Evolutionary conservation across 2,888 invertebrate genomes (phyloP).

Genomic region (Bombyx huttoni): DNA sequence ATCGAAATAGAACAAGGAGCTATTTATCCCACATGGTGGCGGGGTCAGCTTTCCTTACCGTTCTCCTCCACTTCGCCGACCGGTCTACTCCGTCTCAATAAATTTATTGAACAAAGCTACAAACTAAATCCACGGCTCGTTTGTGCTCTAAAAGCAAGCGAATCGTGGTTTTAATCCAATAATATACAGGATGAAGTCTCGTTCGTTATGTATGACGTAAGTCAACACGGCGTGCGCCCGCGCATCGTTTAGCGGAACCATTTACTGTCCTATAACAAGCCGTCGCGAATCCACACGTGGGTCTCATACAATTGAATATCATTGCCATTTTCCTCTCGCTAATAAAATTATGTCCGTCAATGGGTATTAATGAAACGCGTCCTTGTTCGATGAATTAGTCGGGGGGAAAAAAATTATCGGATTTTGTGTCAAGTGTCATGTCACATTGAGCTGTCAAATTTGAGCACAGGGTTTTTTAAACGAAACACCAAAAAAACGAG

Average conservation of each 20-base stretch:
- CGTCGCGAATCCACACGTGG: conserved; percentile 48
- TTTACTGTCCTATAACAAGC: conserved; percentile 47
- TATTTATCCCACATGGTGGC: too few relatives aligned
- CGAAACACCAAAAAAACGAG: too few relatives aligned
- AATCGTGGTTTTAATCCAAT: not conserved
- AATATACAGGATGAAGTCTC: not conserved
- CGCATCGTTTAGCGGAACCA: conserved; percentile 58
- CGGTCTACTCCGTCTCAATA: too few relatives aligned
- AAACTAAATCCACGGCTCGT: too few relatives aligned
- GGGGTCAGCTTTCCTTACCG: too few relatives aligned
- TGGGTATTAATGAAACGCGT: conserved; percentile 5
- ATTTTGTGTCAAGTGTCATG: not conserved
- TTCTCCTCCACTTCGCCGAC: too few relatives aligned
- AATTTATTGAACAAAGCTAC: too few relatives aligned
- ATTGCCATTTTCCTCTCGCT: conserved; percentile 62
- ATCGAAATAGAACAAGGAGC: too few relatives aligned
- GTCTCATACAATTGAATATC: conserved; percentile 61
- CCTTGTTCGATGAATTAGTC: not conserved
- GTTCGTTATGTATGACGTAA: conserved; percentile 36
- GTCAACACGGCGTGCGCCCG: conserved; percentile 51
- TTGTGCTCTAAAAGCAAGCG: too few relatives aligned
- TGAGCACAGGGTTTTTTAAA: too few relatives aligned
- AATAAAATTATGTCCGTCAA: conserved; percentile 23
- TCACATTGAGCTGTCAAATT: too few relatives aligned
- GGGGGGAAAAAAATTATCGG: not conserved